Percentiles rank a stretch among this genome's conserved stretches.
Evolutionary conservation across 2,888 invertebrate genomes (phyloP).

Genomic region (Cephus nigrinus): DNA sequence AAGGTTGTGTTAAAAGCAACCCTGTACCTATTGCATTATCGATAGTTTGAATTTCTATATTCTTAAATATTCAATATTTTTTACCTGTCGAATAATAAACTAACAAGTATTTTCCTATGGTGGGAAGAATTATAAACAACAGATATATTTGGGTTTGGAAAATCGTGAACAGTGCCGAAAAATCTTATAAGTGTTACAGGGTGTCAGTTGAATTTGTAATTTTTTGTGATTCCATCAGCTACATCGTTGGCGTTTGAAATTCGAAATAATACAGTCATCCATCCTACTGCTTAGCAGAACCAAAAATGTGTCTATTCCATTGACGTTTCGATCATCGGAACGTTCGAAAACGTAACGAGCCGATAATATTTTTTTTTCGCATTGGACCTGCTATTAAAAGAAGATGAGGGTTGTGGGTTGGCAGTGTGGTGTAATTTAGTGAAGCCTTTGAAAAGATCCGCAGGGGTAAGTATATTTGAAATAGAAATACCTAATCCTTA

Average conservation of each 20-base stretch:
- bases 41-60: not conserved
- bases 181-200: not conserved
- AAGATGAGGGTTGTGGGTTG: conserved; percentile 19
- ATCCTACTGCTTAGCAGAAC: not conserved
- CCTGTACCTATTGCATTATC: not conserved
- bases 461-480: not conserved
- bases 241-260: not conserved
- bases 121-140: not conserved
- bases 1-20: not conserved
- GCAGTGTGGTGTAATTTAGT: not conserved
- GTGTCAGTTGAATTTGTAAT: not conserved
- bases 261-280: not conserved
- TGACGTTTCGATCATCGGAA: not conserved
- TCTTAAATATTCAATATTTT: not conserved
- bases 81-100: not conserved
- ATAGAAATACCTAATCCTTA: not conserved
- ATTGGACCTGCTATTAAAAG: conserved; percentile 24
- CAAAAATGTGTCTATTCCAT: not conserved
- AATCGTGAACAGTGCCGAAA: not conserved
- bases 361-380: conserved; percentile 27
- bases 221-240: not conserved
- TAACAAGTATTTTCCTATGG: not conserved
- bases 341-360: conserved; percentile 19
- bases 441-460: not conserved
- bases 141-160: not conserved